A percentile compares a stretch with the other conserved stretches of the same genome.
Conservation (phyloP, 2,888 invertebrate genomes). For the Calameuta filiformis region DNA sequence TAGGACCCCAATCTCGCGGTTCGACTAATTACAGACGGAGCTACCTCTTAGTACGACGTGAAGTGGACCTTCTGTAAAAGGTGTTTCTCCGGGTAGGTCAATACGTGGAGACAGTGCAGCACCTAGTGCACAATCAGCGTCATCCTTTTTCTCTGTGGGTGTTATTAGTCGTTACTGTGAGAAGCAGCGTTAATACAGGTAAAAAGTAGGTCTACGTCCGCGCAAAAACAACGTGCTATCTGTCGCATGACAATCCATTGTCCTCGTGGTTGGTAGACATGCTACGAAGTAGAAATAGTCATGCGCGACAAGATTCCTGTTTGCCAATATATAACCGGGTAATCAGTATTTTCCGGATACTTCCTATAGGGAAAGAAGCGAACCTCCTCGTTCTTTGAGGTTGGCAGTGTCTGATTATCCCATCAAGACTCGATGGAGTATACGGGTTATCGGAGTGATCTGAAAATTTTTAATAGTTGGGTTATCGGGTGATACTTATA, state of each 20-base stretch:
- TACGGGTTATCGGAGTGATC: background rate
- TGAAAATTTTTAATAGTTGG: background rate
- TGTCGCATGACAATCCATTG: constrained; percentile 29
- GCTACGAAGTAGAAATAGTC: background rate
- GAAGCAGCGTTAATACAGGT: constrained; percentile 30
- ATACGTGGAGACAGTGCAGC: background rate
- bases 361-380: background rate
- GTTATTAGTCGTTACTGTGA: background rate
- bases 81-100: background rate
- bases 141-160: background rate
- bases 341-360: constrained; percentile 11
- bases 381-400: background rate
- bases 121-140: background rate
- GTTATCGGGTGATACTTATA: background rate
- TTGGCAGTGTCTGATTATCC: background rate
- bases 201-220: constrained; percentile 32
- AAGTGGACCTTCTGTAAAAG: background rate
- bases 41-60: background rate
- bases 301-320: background rate
- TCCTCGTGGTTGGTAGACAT: constrained; percentile 14
- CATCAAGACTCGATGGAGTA: background rate
- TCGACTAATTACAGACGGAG: background rate
- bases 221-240: constrained; percentile 32
- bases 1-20: background rate
- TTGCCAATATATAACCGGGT: constrained; percentile 4